These are phyloP conservation scores for Sesia apiformis DNA, from an alignment of 2,888 invertebrate species.

Conservation along the genomic window DNA sequence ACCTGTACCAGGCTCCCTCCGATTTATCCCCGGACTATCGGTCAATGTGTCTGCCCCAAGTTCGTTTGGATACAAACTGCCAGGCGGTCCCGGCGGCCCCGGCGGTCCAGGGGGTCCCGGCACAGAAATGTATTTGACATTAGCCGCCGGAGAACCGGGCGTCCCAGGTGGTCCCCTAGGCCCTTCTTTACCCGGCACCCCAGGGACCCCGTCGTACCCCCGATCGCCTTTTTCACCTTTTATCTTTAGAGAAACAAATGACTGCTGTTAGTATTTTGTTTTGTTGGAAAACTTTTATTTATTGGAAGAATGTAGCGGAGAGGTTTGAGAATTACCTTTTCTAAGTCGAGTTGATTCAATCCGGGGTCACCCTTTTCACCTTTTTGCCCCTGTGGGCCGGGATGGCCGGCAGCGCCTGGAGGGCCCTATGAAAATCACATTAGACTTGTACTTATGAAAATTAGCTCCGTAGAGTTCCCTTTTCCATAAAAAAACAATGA, in stretches of 20 bases:
- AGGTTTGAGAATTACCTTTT: constrained; percentile 40
- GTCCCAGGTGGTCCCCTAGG: constrained; percentile 80
- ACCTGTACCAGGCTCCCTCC: constrained; percentile 45
- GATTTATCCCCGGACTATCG: constrained; percentile 56
- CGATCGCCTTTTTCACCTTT: constrained; percentile 82
- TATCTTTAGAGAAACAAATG: constrained; percentile 30
- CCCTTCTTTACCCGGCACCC: constrained; percentile 56
- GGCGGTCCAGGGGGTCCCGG: constrained; percentile 82
- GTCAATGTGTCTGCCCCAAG: constrained; percentile 50
- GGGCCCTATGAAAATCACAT: constrained; percentile 71
- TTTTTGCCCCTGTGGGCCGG: constrained; percentile 76
- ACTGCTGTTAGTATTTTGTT: constrained; percentile 14
- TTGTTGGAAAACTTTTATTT: neutral
- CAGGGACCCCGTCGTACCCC: constrained; percentile 78
- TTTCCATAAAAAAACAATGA: too few species aligned
- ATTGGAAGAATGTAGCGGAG: constrained; percentile 1
- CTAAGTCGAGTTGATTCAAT: constrained; percentile 41
- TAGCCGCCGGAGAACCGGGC: constrained; percentile 66
- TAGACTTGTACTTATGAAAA: too few species aligned
- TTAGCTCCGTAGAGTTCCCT: too few species aligned
- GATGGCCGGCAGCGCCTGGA: constrained; percentile 78
- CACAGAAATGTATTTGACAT: constrained; percentile 79
- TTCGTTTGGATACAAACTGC: constrained; percentile 30
- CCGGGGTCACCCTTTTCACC: constrained; percentile 83
- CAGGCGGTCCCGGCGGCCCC: constrained; percentile 10